A percentile compares a stretch with the other conserved stretches of the same genome.
These are phyloP conservation scores for Parasteatoda lunata DNA, from an alignment of 2,888 invertebrate species.

Conservation along the genomic window DNA sequence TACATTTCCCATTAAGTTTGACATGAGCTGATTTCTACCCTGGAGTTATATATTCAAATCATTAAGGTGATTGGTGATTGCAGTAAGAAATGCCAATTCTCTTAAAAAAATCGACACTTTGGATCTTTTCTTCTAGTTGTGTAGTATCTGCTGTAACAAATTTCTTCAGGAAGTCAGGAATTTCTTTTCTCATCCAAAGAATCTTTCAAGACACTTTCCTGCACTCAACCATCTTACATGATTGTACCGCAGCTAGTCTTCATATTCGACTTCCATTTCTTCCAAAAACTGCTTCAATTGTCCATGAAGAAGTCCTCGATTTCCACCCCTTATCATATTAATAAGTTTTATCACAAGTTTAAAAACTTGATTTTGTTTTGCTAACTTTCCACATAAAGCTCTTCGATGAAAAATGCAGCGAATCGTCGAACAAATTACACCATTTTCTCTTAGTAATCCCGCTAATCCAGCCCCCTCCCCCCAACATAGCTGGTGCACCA, in stretches of 20 bases:
- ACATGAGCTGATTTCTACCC: too few relatives aligned
- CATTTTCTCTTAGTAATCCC: background rate
- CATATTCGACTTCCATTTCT: background rate
- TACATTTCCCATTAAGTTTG: too few relatives aligned
- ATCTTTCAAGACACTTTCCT: background rate
- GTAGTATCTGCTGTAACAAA: too few relatives aligned
- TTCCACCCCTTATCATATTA: background rate
- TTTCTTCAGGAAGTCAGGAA: too few relatives aligned
- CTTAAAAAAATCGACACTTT: too few relatives aligned
- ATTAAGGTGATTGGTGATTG: too few relatives aligned
- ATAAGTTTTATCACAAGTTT: background rate
- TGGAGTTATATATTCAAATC: too few relatives aligned
- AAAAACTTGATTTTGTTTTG: background rate
- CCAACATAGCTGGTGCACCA: too few relatives aligned
- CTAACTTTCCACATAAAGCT: too few relatives aligned
- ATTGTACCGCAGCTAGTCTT: background rate
- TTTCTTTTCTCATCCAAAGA: background rate
- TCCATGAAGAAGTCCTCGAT: background rate
- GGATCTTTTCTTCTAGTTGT: too few relatives aligned
- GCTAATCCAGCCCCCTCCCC: too few relatives aligned
- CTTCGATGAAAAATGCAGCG: background rate
- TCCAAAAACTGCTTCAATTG: background rate
- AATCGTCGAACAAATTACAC: background rate
- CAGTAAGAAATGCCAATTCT: too few relatives aligned
- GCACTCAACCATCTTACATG: background rate